Evolutionary conservation across 2,888 invertebrate species (phyloP), one percentile per base, ranked within the genome.

Genomic region (Parasteatoda lunata): DNA sequence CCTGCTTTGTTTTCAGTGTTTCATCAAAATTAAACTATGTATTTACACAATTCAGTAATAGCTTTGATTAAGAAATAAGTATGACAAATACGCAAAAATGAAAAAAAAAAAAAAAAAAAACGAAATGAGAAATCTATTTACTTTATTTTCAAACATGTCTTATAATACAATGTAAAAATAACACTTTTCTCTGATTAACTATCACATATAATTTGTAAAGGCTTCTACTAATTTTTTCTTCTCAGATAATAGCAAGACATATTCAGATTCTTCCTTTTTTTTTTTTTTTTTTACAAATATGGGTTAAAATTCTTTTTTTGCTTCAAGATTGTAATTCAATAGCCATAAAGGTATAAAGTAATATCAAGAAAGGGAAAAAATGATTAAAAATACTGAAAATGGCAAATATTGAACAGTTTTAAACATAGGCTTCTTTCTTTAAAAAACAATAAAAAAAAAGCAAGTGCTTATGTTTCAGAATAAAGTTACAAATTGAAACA

Each of bases 161-260:
- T 85, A 85, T 85, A 79, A 65, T 85, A 79, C 79, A 85, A 76
- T 85, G 84, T 65, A 85, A 85, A 85, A 85, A 85, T 85, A 85
- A 79, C 79, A 79, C 73, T 72, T 85, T 79, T 69, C 75, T 85
- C 79, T 79, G 64, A 79, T 66, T 80, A 85, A 85, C 84, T 85
- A 85, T 85, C 84, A 85, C 84, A 85, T 79, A 80, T 64, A 84
- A 68, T 65, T 84, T 78, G 69, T 79, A 75, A 80, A 80, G 71
- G 83, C 77, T 71, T 77, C 59, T 54, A 68, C 68, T 81, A 75
- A 77, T 68, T 71, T 49, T 82, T 70, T 52, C 65, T 47, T 66
- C 48, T 71, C 15, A 76, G 79, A 85, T 64, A 79, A 85, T 79
- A 79, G 48, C 52, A 7, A 49, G 66, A 69, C 54, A 66, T n/a